Percentiles rank a stretch among this genome's conserved stretches.
phyloP scores from a whole-genome alignment of 2,113 vertebrate species.

The Glaucomys volans region DNA sequence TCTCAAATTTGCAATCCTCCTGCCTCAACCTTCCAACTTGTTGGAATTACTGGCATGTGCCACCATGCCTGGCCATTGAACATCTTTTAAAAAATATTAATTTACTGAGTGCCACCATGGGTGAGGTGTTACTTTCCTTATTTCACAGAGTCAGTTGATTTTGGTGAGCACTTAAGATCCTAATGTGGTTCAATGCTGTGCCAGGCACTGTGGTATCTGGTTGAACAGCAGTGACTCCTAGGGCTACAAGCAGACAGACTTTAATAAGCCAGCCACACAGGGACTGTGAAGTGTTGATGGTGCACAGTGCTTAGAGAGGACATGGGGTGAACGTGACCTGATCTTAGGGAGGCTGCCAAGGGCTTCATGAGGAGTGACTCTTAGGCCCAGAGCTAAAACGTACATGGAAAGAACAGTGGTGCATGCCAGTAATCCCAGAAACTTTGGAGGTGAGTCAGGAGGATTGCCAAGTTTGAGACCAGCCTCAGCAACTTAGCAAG shows the following conservation, averaged over 20 bases:
- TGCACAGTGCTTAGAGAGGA: neutral
- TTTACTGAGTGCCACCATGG: neutral
- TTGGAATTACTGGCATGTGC: too few relatives aligned
- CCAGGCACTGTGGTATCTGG: neutral
- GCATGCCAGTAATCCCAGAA: too few relatives aligned
- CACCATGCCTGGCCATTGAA: neutral
- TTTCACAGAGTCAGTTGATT: neutral
- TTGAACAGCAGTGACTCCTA: neutral
- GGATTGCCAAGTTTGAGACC: too few relatives aligned
- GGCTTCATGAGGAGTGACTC: neutral
- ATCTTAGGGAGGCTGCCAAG: neutral
- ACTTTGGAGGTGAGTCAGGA: too few relatives aligned
- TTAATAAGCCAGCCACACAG: neutral
- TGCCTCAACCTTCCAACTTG: too few relatives aligned
- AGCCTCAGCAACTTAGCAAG: too few relatives aligned
- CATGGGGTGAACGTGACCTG: neutral
- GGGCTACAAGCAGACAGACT: neutral
- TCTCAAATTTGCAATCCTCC: too few relatives aligned
- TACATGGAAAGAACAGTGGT: neutral
- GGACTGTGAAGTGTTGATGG: neutral
- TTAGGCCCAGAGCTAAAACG: neutral
- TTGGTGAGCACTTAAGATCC: neutral
- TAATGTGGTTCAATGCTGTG: neutral
- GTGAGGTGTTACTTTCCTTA: neutral
- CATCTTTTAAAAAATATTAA: neutral